These are phyloP conservation scores for Microchirus variegatus DNA, from an alignment of 2,797 vertebrate genomes.

Conservation along the genomic window DNA sequence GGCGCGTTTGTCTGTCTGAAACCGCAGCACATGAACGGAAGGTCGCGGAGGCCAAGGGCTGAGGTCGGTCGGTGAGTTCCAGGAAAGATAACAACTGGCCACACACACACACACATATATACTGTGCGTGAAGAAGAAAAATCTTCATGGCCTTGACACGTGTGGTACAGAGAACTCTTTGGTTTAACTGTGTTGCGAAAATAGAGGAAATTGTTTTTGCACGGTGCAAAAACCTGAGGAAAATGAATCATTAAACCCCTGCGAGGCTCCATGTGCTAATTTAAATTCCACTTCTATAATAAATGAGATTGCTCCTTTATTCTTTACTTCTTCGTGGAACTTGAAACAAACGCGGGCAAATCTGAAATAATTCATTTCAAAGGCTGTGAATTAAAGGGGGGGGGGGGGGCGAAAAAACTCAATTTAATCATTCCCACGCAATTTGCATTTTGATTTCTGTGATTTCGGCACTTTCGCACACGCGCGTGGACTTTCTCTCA, in stretches of 20 bases:
- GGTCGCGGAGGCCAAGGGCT: slow-evolving; percentile 32
- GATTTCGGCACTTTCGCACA: slow-evolving; percentile 64
- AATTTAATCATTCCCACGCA: slow-evolving; percentile 54
- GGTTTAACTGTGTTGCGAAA: slow-evolving; percentile 38
- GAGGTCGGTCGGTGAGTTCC: slow-evolving; percentile 39
- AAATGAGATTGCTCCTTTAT: slow-evolving; percentile 60
- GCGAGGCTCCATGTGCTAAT: slow-evolving; percentile 63
- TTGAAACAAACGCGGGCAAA: slow-evolving; percentile 72
- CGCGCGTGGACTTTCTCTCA: slow-evolving; percentile 38
- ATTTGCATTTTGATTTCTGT: slow-evolving; percentile 78
- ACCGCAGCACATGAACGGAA: slow-evolving; percentile 39
- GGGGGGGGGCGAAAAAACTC: too few relatives aligned
- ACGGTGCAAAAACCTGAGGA: slow-evolving; percentile 49
- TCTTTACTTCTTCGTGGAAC: slow-evolving; percentile 58
- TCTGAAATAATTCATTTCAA: slow-evolving; percentile 76
- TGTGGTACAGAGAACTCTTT: slow-evolving; percentile 30
- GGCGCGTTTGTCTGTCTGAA: slow-evolving; percentile 22
- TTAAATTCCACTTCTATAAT: slow-evolving; percentile 61
- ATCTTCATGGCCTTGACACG: slow-evolving; percentile 24
- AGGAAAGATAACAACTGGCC: slow-evolving; percentile 47
- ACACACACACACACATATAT: slow-evolving; percentile 9
- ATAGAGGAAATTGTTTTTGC: slow-evolving; percentile 52
- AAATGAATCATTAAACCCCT: slow-evolving; percentile 72
- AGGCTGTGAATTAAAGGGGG: slow-evolving; percentile 62
- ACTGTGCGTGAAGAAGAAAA: slow-evolving; percentile 4